Evolutionary conservation across 2,888 invertebrate species (phyloP).

Genomic region (Nipponacmea schrenckii): DNA sequence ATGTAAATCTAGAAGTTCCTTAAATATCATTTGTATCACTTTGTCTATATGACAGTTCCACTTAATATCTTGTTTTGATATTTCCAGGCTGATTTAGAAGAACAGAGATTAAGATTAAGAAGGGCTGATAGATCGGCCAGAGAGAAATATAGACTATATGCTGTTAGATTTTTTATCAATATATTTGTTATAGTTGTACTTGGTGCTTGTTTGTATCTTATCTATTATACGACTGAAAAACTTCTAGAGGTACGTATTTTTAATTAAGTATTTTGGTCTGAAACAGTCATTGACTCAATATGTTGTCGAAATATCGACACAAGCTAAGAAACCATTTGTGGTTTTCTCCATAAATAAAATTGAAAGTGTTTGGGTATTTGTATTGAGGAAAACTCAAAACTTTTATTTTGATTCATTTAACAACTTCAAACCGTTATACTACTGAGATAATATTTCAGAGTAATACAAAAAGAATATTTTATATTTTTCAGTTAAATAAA

Average conservation of each 20-base stretch:
- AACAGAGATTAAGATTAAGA: conserved; percentile 36
- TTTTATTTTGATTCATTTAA: no score
- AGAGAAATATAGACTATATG: conserved; percentile 76
- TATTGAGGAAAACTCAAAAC: background rate
- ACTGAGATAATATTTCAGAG: background rate
- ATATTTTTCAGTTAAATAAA: conserved; percentile 25
- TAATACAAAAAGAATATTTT: background rate
- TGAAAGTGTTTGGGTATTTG: no score
- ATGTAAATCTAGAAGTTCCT: no score
- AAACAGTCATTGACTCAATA: no score
- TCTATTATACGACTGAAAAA: conserved; percentile 61
- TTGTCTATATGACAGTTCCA: no score
- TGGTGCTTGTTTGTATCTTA: conserved; percentile 66
- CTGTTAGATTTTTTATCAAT: conserved; percentile 78
- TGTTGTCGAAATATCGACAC: background rate
- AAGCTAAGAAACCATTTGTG: background rate
- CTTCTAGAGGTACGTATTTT: conserved; percentile 46
- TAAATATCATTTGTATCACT: no score
- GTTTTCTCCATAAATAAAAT: no score
- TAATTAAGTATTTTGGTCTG: background rate
- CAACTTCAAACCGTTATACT: no score
- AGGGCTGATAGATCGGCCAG: conserved; percentile 57
- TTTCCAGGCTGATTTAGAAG: conserved; percentile 45
- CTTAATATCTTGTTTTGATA: no score
- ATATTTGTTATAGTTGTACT: conserved; percentile 77